Conservation (phyloP, 2,113 vertebrate genomes). For the Lathamus discolor region DNA sequence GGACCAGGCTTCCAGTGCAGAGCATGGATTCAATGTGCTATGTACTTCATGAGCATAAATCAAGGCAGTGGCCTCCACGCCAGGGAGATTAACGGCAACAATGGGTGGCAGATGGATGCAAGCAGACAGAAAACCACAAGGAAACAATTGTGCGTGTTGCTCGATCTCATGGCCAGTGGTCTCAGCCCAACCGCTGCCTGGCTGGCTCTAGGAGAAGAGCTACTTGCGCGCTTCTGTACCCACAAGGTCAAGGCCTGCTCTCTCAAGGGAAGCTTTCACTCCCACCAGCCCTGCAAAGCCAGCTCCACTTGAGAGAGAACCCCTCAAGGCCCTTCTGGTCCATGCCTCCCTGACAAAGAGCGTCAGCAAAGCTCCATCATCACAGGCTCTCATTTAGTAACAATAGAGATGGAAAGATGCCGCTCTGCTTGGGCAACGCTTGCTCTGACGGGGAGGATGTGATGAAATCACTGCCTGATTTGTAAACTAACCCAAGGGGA, state of each 20-base stretch:
- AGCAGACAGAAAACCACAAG: not conserved
- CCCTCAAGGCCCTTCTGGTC: not conserved
- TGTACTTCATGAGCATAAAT: not conserved
- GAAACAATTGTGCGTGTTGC: not conserved
- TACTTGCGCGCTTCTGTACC: not conserved
- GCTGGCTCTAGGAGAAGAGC: not conserved
- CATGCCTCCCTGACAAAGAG: not conserved
- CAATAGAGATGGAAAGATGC: not conserved
- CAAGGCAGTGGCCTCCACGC: not conserved
- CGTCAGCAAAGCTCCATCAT: not conserved
- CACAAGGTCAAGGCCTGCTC: not conserved
- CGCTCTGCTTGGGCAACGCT: not conserved
- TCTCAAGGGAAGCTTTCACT: not conserved
- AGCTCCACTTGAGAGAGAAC: not conserved
- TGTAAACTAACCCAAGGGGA: not conserved
- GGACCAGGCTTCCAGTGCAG: rapidly evolving
- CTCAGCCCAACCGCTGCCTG: not conserved
- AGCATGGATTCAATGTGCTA: rapidly evolving
- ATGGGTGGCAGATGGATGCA: not conserved
- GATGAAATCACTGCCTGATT: not conserved
- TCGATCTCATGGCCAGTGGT: not conserved
- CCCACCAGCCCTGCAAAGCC: not conserved
- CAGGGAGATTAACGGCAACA: not conserved
- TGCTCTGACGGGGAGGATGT: not conserved
- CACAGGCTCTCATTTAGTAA: not conserved